phyloP scores from a whole-genome alignment of 2,888 invertebrate species.

The Coelinius sp. region DNA sequence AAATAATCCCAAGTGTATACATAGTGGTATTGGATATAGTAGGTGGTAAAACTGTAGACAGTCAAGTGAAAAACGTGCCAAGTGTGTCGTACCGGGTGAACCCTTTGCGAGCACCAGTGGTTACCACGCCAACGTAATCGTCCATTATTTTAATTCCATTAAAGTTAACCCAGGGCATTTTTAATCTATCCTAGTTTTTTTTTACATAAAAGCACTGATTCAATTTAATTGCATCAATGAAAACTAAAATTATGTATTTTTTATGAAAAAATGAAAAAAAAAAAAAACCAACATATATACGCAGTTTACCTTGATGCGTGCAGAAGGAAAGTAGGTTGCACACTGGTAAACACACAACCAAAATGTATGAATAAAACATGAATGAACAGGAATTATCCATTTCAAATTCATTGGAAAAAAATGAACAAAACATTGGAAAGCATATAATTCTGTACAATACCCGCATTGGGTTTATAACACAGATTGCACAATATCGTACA shows the following conservation, averaged over 20 bases:
- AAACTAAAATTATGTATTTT: too few relatives aligned
- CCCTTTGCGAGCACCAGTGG: conserved; percentile 7
- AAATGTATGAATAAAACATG: neutral
- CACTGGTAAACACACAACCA: neutral
- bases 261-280: neutral
- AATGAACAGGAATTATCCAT: conserved; percentile 3
- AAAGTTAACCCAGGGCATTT: too few relatives aligned
- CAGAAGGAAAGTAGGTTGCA: conserved; percentile 10
- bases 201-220: too few relatives aligned
- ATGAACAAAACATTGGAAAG: neutral
- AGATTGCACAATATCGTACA: neutral
- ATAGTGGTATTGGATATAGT: neutral
- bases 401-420: neutral
- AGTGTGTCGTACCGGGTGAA: conserved; percentile 18
- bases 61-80: conserved; percentile 18
- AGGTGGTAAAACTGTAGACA: neutral
- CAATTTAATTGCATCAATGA: too few relatives aligned
- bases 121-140: neutral
- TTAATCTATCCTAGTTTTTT: too few relatives aligned
- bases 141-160: neutral
- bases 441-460: neutral
- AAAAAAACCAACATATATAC: neutral
- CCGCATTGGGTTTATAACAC: neutral
- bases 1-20: neutral
- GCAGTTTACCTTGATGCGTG: conserved; percentile 17